Evolutionary conservation across 2,888 invertebrate species (phyloP), one percentile per base, ranked within the genome.

Genomic region (Oscheius sp.): DNA sequence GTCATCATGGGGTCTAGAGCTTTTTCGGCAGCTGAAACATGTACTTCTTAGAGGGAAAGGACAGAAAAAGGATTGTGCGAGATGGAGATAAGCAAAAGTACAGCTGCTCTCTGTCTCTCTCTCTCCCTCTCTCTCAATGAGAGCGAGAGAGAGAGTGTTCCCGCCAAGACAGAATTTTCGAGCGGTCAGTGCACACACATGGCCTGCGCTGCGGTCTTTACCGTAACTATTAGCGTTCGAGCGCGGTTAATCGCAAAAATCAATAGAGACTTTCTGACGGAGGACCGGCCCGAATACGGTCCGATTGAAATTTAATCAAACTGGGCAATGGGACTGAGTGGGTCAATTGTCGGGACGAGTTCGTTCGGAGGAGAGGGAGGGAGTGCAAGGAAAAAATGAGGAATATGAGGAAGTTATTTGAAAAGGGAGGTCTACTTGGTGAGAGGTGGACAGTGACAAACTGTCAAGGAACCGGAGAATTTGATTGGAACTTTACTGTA

Each of bases 201-300:
- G 42, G 42, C 48, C 63, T 50, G 63, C 63, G 63, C n/a, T 48
- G 63, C 63, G 63, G 63, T 63, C 63, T 63, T 63, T 63, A 63
- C 63, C 48, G 63, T 63, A 63, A 63, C 63, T 63, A 60, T 60
- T 63, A 48, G 63, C 63, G 48, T 47, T 50, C n/a, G 63, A 48
- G 63, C 63, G 63, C 63, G 48, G 63, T 63, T 63, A 63, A 63
- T 63, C 63, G 63, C 48, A n/a, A 48, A 63, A 63, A 63, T 63
- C 63, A 63, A 63, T 63, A 63, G 29, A 48, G 63, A 29, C 37
- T 35, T 35, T 33, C 1, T 7, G 29, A 33, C n/a, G 11, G 11
- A 35, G 37, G 37, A 42, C 42, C 42, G 42, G 42, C 42, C 42
- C 42, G 42, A 42, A 42, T 42, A 42, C 42, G 42, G 42, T 42